Evolutionary conservation across 2,797 vertebrate genomes (phyloP), one percentile per base, ranked within the genome.

Genomic region (Caiman crocodilus): DNA sequence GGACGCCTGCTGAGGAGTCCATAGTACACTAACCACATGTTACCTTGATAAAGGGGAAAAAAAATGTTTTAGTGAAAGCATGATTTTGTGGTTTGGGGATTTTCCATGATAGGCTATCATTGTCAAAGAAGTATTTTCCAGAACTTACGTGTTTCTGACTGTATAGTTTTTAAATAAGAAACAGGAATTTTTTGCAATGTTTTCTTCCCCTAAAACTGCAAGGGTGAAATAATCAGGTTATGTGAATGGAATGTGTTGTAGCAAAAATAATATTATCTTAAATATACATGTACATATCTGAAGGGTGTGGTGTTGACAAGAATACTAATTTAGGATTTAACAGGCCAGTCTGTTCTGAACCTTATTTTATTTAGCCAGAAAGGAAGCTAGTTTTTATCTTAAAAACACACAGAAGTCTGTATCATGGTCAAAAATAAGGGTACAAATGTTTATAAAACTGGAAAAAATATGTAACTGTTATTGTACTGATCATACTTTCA

Each of bases 171-270:
- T 35, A 78, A 75, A 63, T 25, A 25, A 63, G 60, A 69, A 60
- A 20, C 56, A 10, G 17, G 3, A 21, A 18, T 76, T 87, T 71
- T 15, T 73, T 16, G n/a, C 23, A 50, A 61, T 16, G 3, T 50
- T 14, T 82, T 82, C 18, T 11, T 60, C 11, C 57, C 17, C 7
- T 25, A 32, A 50, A 26, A 4, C 5, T 5, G 64, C 23, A 5
- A 26, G 8, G 64, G 23, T 3, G 7, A 26, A 50, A 1, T 0
- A 0, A 17, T 42, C 21, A 7, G 6, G 67, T 23, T 28, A 57
- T 67, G 14, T 30, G 20, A 77, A 79, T 30, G 5, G 61, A 84
- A 69, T 1, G 56, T 4, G 10, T 2, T 1, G 3, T 18, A 60
- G 15, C 12, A 65, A 82, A 64, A 79, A 35, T 57, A 32, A 57